Percentiles rank a stretch among this genome's conserved stretches.
These are phyloP conservation scores for Lagria hirta DNA, from an alignment of 2,888 invertebrate genomes.

Conservation along the genomic window DNA sequence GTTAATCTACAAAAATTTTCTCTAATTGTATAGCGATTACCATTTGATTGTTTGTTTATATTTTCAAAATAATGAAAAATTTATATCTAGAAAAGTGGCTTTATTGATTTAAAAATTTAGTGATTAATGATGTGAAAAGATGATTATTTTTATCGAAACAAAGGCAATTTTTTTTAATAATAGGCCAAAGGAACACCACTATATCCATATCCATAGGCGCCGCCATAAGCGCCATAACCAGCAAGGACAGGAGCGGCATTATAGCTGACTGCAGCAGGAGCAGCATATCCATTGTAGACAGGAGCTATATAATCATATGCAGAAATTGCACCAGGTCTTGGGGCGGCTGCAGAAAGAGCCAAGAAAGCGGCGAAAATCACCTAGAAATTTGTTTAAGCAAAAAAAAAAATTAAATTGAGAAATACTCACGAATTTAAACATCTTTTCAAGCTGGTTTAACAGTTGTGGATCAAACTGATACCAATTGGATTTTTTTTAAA, in stretches of 20 bases:
- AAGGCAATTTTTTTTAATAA: neutral
- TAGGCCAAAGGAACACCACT: neutral
- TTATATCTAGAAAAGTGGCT: no score
- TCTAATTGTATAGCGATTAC: no score
- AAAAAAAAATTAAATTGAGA: slow-evolving; percentile 3
- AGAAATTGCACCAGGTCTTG: slow-evolving; percentile 28
- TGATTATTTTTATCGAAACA: no score
- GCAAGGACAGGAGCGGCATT: neutral
- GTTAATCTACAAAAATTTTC: no score
- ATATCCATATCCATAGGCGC: slow-evolving; percentile 4
- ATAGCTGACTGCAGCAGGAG: no score
- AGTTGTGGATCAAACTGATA: neutral
- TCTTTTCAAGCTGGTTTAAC: slow-evolving; percentile 7
- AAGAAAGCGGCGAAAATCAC: slow-evolving; percentile 58
- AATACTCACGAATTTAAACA: slow-evolving; percentile 27
- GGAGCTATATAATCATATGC: slow-evolving; percentile 26
- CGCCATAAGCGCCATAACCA: neutral
- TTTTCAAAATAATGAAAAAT: no score
- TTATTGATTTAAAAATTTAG: no score
- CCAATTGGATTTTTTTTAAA: no score
- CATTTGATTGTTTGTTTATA: no score
- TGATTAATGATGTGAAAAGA: no score
- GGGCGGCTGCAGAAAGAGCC: slow-evolving; percentile 34
- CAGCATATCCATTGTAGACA: slow-evolving; percentile 20
- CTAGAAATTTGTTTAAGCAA: slow-evolving; percentile 27